Base-by-base conservation (phyloP, 2,888 invertebrate genomes). In the Tholera decimalis region DNA sequence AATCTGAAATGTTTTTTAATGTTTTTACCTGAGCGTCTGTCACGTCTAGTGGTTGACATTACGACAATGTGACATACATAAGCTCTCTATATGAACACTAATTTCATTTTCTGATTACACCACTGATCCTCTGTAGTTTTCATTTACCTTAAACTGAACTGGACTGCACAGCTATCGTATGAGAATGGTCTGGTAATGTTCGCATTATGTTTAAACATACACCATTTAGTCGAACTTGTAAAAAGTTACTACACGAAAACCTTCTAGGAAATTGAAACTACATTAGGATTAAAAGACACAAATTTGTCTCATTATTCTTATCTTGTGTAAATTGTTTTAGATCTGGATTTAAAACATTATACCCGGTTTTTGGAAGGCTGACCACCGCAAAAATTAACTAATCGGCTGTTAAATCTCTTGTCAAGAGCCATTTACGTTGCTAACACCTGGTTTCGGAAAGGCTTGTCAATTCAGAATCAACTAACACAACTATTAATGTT, bases 101-200 rank as follows among this genome's bases (percentile, higher is more conserved):
- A 9, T 39, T 58, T 58, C 28, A 58, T 59, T 18, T 49, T 49
- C 18, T 18, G 28, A 30, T 30, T 22, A 44, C 13, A 41, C 13
- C 8, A 15, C 18, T 13, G 6, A 13, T 47, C 0, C 22, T 33
- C 13, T 3, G 39, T 3, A 18, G 8, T 30, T 39, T 65, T 24
- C 9, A 3, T n/a, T n/a, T 41, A 43, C 35, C 18, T 28, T 35
- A 11, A 30, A 15, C 55, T 55, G 22, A n/a, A n/a, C n/a, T n/a
- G n/a, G n/a, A 64, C 56, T 72, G 73, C 39, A 35, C 44, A 47
- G 35, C 59, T 74, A 60, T 56, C 18, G 73, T 39, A 8, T 28
- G 8, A 20, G 15, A 35, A 39, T 22, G 5, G 9, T 33, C n/a
- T 30, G 55, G 39, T 28, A 22, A 28, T 65, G 55, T 71, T 63